Conservation (phyloP, 1,140 invertebrate genomes). For the Pseudomyrmex gracilis region DNA sequence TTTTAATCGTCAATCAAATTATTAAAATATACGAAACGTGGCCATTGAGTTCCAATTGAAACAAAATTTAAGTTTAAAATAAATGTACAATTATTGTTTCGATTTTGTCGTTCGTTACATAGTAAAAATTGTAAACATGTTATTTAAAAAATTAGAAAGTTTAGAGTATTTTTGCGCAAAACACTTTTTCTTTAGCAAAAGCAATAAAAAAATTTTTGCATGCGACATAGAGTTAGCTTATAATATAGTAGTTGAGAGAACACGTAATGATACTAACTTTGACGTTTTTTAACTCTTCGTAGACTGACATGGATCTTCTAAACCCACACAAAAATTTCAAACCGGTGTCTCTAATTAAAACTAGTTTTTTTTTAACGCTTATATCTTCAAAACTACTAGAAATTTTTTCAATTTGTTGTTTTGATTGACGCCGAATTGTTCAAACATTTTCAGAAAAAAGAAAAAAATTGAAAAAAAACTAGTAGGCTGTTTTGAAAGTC, state of each 20-base stretch:
- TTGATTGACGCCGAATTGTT: no score
- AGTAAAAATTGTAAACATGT: slow-evolving; percentile 23
- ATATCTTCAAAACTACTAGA: no score
- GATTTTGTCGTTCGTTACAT: slow-evolving; percentile 33
- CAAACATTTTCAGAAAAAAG: no score
- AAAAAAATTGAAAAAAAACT: no score
- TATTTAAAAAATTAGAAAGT: slow-evolving; percentile 22
- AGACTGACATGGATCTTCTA: not conserved
- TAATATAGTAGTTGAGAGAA: slow-evolving; percentile 50
- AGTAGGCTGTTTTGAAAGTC: no score
- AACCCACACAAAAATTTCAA: no score
- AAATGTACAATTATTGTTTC: slow-evolving; percentile 31
- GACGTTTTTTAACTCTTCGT: slow-evolving; percentile 37
- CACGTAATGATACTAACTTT: slow-evolving; percentile 63
- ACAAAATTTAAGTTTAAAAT: not conserved
- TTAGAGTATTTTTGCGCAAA: slow-evolving; percentile 19
- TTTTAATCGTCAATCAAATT: not conserved
- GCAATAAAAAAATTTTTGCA: slow-evolving; percentile 62
- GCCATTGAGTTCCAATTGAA: slow-evolving; percentile 14
- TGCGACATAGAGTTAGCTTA: slow-evolving; percentile 67
- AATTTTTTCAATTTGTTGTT: no score
- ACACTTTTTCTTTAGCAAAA: slow-evolving; percentile 53
- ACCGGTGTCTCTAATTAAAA: no score
- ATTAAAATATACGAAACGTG: slow-evolving; percentile 44
- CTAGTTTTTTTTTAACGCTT: no score